phyloP scores from a whole-genome alignment of 2,797 vertebrate species.

The Pteropus rufus region DNA sequence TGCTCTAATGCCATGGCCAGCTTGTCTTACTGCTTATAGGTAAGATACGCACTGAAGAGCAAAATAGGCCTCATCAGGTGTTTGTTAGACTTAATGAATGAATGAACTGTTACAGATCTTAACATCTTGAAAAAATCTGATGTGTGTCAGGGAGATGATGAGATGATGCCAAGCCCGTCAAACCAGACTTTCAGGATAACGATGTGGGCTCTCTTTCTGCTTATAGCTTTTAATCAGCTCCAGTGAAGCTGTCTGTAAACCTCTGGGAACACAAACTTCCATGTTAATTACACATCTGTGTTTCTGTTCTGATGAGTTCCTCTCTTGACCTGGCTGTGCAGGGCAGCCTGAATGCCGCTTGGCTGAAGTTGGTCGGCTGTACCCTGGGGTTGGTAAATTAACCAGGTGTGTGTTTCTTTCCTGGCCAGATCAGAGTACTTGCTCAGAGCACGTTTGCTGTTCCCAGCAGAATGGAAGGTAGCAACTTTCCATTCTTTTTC shows the following conservation, averaged over 20 bases:
- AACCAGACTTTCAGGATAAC: neutral
- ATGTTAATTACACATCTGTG: neutral
- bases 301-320: neutral
- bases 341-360: too few species aligned
- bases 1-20: neutral
- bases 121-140: neutral
- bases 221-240: neutral
- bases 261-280: neutral
- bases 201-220: neutral
- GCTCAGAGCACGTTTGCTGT: neutral
- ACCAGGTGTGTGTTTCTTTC: neutral
- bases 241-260: neutral
- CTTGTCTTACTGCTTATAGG: neutral
- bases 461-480: neutral
- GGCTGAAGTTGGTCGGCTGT: fast-evolving
- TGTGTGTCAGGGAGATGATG: neutral
- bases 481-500: neutral
- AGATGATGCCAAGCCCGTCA: neutral
- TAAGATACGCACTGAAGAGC: neutral
- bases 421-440: neutral
- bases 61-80: neutral
- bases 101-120: neutral
- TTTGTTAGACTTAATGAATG: neutral
- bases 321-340: neutral
- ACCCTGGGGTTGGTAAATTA: neutral